These are phyloP conservation scores for Troilus luridus DNA, from an alignment of 2,888 invertebrate species.

Conservation along the genomic window DNA sequence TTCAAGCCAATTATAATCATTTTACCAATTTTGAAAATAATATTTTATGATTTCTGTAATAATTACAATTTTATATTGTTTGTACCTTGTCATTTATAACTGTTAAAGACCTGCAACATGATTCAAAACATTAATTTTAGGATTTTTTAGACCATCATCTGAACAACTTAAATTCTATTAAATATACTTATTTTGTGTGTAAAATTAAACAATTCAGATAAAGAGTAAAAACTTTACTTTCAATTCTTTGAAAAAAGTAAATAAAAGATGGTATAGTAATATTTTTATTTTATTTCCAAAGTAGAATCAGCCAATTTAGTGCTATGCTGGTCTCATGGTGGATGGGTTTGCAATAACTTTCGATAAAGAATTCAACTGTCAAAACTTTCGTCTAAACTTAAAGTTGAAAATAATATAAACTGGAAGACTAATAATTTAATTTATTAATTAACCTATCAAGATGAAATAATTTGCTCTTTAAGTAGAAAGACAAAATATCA, in stretches of 20 bases:
- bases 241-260: too few species aligned
- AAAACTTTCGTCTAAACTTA: background rate
- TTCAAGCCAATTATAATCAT: too few species aligned
- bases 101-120: too few species aligned
- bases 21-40: too few species aligned
- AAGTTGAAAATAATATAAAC: background rate
- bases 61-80: background rate
- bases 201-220: background rate
- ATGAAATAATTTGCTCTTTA: background rate
- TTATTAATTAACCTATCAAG: background rate
- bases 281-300: background rate
- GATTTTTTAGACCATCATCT: too few species aligned
- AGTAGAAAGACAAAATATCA: background rate
- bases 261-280: too few species aligned
- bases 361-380: background rate
- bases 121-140: too few species aligned
- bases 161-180: too few species aligned
- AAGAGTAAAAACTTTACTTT: background rate
- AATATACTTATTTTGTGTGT: background rate
- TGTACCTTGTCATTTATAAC: too few species aligned
- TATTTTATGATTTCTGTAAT: background rate
- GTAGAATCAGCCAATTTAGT: background rate
- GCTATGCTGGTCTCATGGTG: background rate
- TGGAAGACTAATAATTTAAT: background rate
- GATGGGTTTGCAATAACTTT: background rate